Evolutionary conservation across 1,140 invertebrate species (phyloP), one percentile per base, ranked within the genome.

Genomic region (Dendroctonus valens): DNA sequence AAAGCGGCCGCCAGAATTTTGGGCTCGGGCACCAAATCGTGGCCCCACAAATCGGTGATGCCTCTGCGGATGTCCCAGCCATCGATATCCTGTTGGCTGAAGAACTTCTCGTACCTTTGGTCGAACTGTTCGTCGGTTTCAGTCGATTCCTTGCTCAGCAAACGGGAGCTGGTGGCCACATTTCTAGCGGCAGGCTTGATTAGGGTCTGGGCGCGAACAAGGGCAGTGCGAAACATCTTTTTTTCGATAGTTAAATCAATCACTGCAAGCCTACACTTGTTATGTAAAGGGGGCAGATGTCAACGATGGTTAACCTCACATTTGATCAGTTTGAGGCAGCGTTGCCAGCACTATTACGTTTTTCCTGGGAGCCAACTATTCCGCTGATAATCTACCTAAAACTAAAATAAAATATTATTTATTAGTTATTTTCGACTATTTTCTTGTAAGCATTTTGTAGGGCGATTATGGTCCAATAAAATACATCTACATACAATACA

Each of bases 21-120:
- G 58, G 97, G 97, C 77, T 99, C 96, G 5, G 97, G 96, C 46
- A 99, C 88, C 70, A 94, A 82, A 84, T 99, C 97, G 86, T 92
- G 90, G 73, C 90, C 92, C 80, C 88, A 83, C 41, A 92, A 75
- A 77, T 92, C 89, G 72, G 91, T 91, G 86, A 92, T 90, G 40
- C 85, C 90, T 78, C 95, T 92, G 26, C 97, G 87, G 67, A 97
- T 85, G 83, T 98, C 94, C 97, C 97, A 99, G 46, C 90, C 89
- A 82, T 99, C 97, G 77, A 99, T 94, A 72, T 98, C 91, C 48
- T 86, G 83, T 54, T 92, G 86, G 77, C 87, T 92, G 82, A 99
- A 96, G 79, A 88, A 98, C 26, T 86, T 84, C 77, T 91, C 89
- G 79, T 91, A 96, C 76, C 91, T 75, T 38, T 67, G 63, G 67